Evolutionary conservation across 2,113 vertebrate genomes (phyloP), one percentile per base, ranked within the genome.

Genomic region (Pleuronectes platessa): DNA sequence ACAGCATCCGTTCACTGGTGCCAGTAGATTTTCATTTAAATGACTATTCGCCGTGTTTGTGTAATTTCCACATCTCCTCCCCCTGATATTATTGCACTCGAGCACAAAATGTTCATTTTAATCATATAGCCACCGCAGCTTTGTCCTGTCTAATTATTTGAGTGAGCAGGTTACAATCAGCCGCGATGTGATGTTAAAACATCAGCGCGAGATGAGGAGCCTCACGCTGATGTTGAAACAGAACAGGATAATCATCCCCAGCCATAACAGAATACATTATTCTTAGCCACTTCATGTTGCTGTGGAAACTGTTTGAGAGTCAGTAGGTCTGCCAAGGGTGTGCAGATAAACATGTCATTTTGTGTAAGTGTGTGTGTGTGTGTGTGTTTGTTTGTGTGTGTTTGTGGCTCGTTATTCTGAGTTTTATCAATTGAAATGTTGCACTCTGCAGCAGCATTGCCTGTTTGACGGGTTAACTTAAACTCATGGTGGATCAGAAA

Each of bases 231-330:
- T 83, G 76, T 63, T 64, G 72, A 81, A 87, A 76, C 64, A 61
- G 63, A 82, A 63, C 55, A 71, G 62, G 47, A 63, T 78, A 77
- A 85, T 93, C 81, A 90, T 87, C 69, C 66, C 47, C 76, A 81
- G 82, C 79, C 61, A 79, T 86, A 83, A 86, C 86, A 74, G 90
- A 93, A 93, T 92, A 83, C 83, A 90, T 93, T 94, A 92, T 91
- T 90, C 88, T 91, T 81, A 71, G 76, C 88, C 88, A 90, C 92
- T 94, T 92, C 85, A 91, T 83, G 94, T 94, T 94, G 93, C 93
- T 94, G 90, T 94, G 93, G 94, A 92, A 95, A 94, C 93, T 88
- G 93, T 91, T 90, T 90, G 92, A 91, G 88, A 94, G 91, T 93
- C 88, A 88, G 88, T 71, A 82, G 85, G 88, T 92, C 90, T 88